Percentiles rank a stretch among this genome's conserved stretches.
Conservation (phyloP, 2,888 invertebrate genomes). For the Epistrophe eligans region DNA sequence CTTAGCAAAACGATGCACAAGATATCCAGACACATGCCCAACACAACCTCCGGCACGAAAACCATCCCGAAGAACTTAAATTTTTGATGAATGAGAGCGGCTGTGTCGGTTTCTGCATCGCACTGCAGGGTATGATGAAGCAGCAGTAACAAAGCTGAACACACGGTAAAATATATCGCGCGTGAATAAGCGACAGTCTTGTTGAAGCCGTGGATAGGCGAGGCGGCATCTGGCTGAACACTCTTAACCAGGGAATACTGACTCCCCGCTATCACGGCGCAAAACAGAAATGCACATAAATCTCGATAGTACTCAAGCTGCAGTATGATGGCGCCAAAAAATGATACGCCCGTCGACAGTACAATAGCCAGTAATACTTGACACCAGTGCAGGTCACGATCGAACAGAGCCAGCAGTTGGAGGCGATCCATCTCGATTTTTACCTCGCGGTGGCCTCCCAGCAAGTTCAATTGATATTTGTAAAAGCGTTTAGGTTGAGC, state of each 20-base stretch:
- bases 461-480: slow-evolving; percentile 82
- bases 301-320: slow-evolving; percentile 95
- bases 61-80: slow-evolving; percentile 81
- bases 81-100: slow-evolving; percentile 66
- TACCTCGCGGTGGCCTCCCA: slow-evolving; percentile 81
- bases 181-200: slow-evolving; percentile 96
- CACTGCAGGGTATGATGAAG: slow-evolving; percentile 80
- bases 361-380: slow-evolving; percentile 91
- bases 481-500: slow-evolving; percentile 83
- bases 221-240: slow-evolving; percentile 99
- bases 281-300: slow-evolving; percentile 96
- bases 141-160: slow-evolving; percentile 86
- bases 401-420: slow-evolving; percentile 95
- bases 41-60: slow-evolving; percentile 86
- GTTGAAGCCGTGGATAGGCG: slow-evolving; percentile 99
- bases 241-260: slow-evolving; percentile 98
- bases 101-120: slow-evolving; percentile 76
- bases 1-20: slow-evolving; percentile 92
- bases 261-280: slow-evolving; percentile 98
- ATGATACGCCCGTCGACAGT: slow-evolving; percentile 93
- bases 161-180: slow-evolving; percentile 96
- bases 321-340: slow-evolving; percentile 92
- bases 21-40: slow-evolving; percentile 89
- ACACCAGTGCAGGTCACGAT: slow-evolving; percentile 92
- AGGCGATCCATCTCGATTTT: slow-evolving; percentile 97